Base-by-base conservation (phyloP, 2,113 vertebrate species). In the Carollia perspicillata region DNA sequence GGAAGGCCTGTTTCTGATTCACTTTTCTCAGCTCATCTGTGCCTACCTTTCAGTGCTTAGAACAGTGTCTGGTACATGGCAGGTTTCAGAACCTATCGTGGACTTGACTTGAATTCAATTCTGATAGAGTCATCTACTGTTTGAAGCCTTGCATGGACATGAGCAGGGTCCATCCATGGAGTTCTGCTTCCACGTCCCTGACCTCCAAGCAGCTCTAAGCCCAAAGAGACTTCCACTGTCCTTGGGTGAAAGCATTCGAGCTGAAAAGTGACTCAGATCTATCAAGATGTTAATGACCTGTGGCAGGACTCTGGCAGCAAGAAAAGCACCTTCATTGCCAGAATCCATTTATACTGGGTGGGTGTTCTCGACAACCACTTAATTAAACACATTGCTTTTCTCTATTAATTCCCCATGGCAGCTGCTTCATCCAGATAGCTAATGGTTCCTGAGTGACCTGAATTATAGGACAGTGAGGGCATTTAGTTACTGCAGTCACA, bases 311-410 rank as follows among this genome's bases (percentile, higher is more conserved):
- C 88, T 96, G 95, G 92, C 78, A 94, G 79, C 47, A 84, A 83
- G 83, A 89, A 90, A 96, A 92, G 84, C 84, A 96, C 89, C 86
- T 96, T 84, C 84, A 58, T 94, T 89, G 89, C 97, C 96, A 97
- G 89, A 92, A 94, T 96, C 89, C 78, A 95, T 97, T 96, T 94
- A 91, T 93, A 88, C 65, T 40, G 65, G 95, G 85, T 92, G 89
- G 65, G 93, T 95, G 84, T 97, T 97, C 95, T 89, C 40, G 66
- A 90, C 79, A 96, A 89, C 44, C 74, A 93, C 94, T 96, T 97
- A 96, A 97, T 97, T 97, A 97, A 97, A 92, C 81, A 95, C 74
- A 74, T 92, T 92, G 93, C 89, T 96, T 97, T 97, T 97, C 95
- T 91, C 83, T 94, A 53, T 92, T 97, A 97, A 95, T 96, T 97